phyloP scores from a whole-genome alignment of 92 coral and sea anemone genomes.

The Meandrina meandrites region DNA sequence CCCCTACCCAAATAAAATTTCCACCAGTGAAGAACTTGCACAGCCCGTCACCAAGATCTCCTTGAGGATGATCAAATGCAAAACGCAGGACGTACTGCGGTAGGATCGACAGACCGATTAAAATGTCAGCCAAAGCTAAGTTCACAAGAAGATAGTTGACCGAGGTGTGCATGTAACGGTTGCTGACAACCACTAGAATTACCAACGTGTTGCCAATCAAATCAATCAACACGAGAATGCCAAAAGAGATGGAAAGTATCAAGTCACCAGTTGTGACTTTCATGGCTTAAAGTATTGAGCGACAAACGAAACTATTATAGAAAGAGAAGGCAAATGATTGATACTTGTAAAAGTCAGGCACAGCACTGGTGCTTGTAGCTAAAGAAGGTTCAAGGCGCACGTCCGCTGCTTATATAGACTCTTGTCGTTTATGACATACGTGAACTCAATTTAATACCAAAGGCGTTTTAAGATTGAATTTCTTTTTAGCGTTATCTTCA shows the following conservation, averaged over 20 bases:
- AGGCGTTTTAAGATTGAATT: too few species aligned
- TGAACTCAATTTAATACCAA: not conserved
- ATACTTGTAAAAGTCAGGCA: not conserved
- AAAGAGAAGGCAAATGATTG: not conserved
- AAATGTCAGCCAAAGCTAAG: slow-evolving; percentile 49
- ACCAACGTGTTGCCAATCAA: slow-evolving; percentile 39
- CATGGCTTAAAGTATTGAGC: not conserved
- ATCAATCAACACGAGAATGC: slow-evolving; percentile 29
- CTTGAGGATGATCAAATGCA: slow-evolving; percentile 39
- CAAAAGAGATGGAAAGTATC: slow-evolving; percentile 9
- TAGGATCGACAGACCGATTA: slow-evolving; percentile 11
- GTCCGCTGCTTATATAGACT: not conserved
- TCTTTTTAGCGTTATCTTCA: too few species aligned
- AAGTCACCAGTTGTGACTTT: not conserved
- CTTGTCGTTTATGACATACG: not conserved
- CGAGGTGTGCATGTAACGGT: slow-evolving; percentile 41
- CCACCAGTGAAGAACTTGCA: slow-evolving; percentile 51
- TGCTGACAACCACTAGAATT: slow-evolving; percentile 23
- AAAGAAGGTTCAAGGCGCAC: not conserved
- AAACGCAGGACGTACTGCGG: slow-evolving; percentile 32
- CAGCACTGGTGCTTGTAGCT: not conserved
- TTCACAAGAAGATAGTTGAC: slow-evolving; percentile 47
- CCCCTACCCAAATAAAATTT: slow-evolving; percentile 35
- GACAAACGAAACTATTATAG: not conserved
- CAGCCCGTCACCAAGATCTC: slow-evolving; percentile 17